Base-by-base conservation (phyloP, 2,888 invertebrate genomes). In the Pilophorus perplexus region DNA sequence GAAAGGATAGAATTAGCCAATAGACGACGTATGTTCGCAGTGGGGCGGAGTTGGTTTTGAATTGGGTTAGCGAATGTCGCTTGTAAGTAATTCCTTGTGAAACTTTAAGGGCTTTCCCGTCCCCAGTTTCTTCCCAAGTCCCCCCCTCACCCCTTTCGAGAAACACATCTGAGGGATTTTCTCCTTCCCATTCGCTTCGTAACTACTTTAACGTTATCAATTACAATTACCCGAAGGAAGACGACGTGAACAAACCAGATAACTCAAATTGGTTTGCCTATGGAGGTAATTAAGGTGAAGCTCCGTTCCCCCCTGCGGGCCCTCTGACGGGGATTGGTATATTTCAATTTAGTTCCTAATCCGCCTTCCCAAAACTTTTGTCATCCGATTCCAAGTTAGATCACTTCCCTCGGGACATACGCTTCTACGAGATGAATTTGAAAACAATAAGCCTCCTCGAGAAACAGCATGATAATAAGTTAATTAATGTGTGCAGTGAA, bases 221-320 rank as follows among this genome's bases (percentile, higher is more conserved):
- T 62, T 62, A 62, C 62, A 46, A 62, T 62, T 62, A 62, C 62
- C 33, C 46, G 48, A 46, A 18, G n/a, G n/a, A 28, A 62, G 62
- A 62, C 46, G 48, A 62, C 62, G 44, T 62, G 62, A 62, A 62
- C 62, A 62, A 62, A 62, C 62, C 46, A 62, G 62, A 62, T 62
- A 62, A 62, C 62, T 62, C 62, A 62, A 62, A 62, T 62, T 62
- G 62, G 62, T 62, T 62, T 20, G 46, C 62, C 62, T 62, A 28
- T 62, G 46, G 62, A 46, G 62, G 46, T 62, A 62, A 62, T 62
- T 62, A 62, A 62, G 62, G 62, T 62, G 62, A 62, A 62, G 62
- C 62, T 62, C 33, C 18, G 33, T 44, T 59, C 59, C 44, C 44
- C 27, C 59, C 59, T 33, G 12, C 38, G 10, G 14, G 22, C 16